Conservation (phyloP, 2,888 invertebrate species). For the Ectropis crepuscularia region DNA sequence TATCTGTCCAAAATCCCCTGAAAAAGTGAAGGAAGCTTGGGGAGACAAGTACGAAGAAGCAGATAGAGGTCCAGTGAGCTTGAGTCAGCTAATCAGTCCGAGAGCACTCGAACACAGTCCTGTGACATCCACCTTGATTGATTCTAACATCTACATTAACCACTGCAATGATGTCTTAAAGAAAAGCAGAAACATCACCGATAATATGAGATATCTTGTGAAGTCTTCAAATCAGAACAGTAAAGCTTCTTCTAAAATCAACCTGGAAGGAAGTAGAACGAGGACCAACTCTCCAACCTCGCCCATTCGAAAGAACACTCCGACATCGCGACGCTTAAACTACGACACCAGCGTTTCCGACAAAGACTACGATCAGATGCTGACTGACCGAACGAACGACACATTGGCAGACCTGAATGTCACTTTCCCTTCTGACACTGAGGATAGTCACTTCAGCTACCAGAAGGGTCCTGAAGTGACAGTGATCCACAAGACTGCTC, state of each 20-base stretch:
- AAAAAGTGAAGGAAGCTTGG: constrained; percentile 73
- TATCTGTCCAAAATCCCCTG: constrained; percentile 70
- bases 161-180: constrained; percentile 69
- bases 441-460: constrained; percentile 48
- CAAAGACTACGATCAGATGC: constrained; percentile 64
- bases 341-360: constrained; percentile 70
- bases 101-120: constrained; percentile 60
- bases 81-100: constrained; percentile 72
- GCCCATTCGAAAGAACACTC: constrained; percentile 43
- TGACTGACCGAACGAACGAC: constrained; percentile 80
- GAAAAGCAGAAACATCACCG: constrained; percentile 69
- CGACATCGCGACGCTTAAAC: constrained; percentile 59
- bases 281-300: constrained; percentile 65
- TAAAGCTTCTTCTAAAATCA: constrained; percentile 43
- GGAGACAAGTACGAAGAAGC: constrained; percentile 53
- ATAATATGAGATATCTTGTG: constrained; percentile 59
- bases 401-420: constrained; percentile 79
- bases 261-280: constrained; percentile 55
- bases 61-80: constrained; percentile 71
- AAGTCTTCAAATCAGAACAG: constrained; percentile 41
- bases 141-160: constrained; percentile 67
- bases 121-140: constrained; percentile 60
- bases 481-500: constrained; percentile 43
- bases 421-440: constrained; percentile 76
- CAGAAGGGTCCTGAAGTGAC: constrained; percentile 40